phyloP scores from a whole-genome alignment of 2,888 invertebrate genomes.

The Thalpophila matura region DNA sequence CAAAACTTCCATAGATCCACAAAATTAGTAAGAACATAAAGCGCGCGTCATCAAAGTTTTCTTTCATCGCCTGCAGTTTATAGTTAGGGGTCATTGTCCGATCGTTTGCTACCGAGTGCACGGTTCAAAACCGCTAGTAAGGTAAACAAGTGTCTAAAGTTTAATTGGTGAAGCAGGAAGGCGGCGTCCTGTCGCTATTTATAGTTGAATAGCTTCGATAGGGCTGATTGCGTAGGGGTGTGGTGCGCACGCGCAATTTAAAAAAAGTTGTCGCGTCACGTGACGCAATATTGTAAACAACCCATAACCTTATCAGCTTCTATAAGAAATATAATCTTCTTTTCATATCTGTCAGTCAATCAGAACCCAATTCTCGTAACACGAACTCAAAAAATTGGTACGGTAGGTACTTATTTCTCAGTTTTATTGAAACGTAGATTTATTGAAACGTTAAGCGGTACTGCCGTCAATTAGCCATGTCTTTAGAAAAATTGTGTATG shows the following conservation, averaged over 20 bases:
- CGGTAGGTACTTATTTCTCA: too few species aligned
- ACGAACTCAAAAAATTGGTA: too few species aligned
- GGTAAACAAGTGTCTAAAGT: constrained; percentile 77
- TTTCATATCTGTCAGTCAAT: too few species aligned
- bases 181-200: constrained; percentile 76
- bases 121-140: constrained; percentile 77
- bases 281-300: not conserved
- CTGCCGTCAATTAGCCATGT: too few species aligned
- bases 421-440: too few species aligned
- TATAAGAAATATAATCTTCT: too few species aligned
- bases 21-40: constrained; percentile 47
- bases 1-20: not conserved
- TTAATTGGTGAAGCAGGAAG: constrained; percentile 78
- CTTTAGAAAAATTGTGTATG: too few species aligned
- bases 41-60: constrained; percentile 42
- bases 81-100: constrained; percentile 59
- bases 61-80: constrained; percentile 44
- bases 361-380: too few species aligned
- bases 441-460: too few species aligned
- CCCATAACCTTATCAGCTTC: too few species aligned
- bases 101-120: constrained; percentile 48
- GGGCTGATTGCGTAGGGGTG: constrained; percentile 62
- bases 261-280: constrained; percentile 14
- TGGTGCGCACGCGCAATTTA: constrained; percentile 61
- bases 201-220: constrained; percentile 67